These are phyloP conservation scores for Scomber scombrus DNA, from an alignment of 2,113 vertebrate genomes.

Conservation along the genomic window DNA sequence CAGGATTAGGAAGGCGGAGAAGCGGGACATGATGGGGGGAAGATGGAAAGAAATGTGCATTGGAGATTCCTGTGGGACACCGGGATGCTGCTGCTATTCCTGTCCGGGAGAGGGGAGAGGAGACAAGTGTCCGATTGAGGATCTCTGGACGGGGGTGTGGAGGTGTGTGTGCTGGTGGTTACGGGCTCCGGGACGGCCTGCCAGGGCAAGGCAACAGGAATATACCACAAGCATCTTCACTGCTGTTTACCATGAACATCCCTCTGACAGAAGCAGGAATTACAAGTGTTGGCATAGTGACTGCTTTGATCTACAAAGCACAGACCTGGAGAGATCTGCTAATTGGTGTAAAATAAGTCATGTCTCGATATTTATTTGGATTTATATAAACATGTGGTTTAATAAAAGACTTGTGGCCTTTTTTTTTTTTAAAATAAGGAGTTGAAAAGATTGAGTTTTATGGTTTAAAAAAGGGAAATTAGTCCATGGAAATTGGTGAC, in stretches of 20 bases:
- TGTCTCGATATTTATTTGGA: neutral
- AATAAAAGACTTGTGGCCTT: neutral
- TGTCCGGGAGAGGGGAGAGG: slow-evolving; percentile 40
- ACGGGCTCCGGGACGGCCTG: slow-evolving; percentile 25
- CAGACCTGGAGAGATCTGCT: too few relatives aligned
- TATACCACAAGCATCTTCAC: slow-evolving; percentile 45
- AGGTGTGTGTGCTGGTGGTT: slow-evolving; percentile 35
- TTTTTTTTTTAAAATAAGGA: neutral
- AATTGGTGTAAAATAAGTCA: neutral
- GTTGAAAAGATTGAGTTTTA: neutral
- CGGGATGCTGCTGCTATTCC: slow-evolving; percentile 72
- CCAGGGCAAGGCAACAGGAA: slow-evolving; percentile 23
- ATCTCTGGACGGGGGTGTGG: slow-evolving; percentile 16
- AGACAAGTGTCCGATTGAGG: slow-evolving; percentile 73
- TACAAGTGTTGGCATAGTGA: slow-evolving; percentile 14
- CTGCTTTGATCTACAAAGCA: slow-evolving; percentile 18
- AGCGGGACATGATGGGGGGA: neutral
- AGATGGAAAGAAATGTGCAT: slow-evolving; percentile 28
- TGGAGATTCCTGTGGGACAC: slow-evolving; percentile 61
- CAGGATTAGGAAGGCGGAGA: neutral
- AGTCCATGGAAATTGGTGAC: neutral
- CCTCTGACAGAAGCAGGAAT: slow-evolving; percentile 29
- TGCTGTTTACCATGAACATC: slow-evolving; percentile 53
- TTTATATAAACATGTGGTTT: neutral
- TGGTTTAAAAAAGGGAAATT: neutral